Evolutionary conservation across 2,113 vertebrate genomes (phyloP).

Genomic region (Okapia johnstoni): DNA sequence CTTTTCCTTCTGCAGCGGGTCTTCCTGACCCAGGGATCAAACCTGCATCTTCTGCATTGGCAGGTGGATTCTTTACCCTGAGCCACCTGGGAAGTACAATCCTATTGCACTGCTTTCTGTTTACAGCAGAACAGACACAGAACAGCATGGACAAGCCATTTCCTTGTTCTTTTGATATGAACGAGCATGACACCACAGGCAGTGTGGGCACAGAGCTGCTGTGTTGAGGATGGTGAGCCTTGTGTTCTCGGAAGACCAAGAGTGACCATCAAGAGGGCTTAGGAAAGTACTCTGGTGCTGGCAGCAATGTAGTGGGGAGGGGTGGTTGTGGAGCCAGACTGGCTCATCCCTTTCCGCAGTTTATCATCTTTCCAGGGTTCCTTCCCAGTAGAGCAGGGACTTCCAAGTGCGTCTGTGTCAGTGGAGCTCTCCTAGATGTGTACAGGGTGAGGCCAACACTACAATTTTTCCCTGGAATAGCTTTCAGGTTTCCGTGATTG

Average conservation of each 20-base stretch:
- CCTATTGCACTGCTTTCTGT: not conserved
- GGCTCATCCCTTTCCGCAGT: not conserved
- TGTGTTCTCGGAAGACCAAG: not conserved
- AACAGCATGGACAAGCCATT: not conserved
- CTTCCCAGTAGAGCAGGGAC: not conserved
- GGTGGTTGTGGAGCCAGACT: not conserved
- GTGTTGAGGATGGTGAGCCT: not conserved
- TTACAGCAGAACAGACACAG: not conserved
- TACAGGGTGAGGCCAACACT: not conserved
- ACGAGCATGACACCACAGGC: rapidly evolving
- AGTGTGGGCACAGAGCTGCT: not conserved
- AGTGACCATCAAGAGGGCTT: rapidly evolving
- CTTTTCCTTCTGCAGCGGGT: not conserved
- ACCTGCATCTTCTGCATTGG: not conserved
- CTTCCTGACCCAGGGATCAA: not conserved
- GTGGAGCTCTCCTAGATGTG: not conserved
- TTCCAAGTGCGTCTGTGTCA: rapidly evolving
- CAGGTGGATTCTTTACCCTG: not conserved
- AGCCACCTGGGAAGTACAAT: not conserved
- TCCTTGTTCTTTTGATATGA: not conserved
- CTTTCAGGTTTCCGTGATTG: rapidly evolving
- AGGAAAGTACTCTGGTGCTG: too few species aligned
- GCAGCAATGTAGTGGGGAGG: rapidly evolving
- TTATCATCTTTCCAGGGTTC: not conserved
- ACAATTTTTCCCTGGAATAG: rapidly evolving